These are phyloP conservation scores for Rhingia campestris DNA, from an alignment of 2,888 invertebrate species.

Conservation along the genomic window DNA sequence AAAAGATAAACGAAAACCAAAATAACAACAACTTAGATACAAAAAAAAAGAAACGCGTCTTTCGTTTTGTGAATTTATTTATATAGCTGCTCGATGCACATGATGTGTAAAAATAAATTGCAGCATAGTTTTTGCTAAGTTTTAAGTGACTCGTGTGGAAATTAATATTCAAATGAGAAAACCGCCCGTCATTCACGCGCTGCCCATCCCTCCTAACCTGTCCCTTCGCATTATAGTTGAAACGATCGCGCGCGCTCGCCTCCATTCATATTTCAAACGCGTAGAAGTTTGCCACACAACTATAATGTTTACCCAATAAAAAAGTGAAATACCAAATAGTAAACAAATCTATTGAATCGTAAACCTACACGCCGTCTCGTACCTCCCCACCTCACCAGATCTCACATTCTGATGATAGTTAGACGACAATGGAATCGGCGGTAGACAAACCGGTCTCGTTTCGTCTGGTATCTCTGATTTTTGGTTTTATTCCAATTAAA, in stretches of 20 bases:
- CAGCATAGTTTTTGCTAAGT: constrained; percentile 25
- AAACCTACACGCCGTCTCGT: constrained; percentile 10
- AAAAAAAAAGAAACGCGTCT: constrained; percentile 30
- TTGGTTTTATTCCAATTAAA: constrained; percentile 28
- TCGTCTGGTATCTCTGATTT: constrained; percentile 11
- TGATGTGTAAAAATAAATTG: constrained; percentile 63
- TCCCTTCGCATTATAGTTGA: not conserved
- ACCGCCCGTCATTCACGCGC: constrained; percentile 28
- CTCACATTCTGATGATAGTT: not conserved
- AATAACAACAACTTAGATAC: constrained; percentile 4
- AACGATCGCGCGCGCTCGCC: not conserved
- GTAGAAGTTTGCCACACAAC: constrained; percentile 37
- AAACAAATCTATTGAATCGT: constrained; percentile 48
- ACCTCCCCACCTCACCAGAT: constrained; percentile 2
- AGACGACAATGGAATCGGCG: not conserved
- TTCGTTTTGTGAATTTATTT: constrained; percentile 58
- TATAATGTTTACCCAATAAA: constrained; percentile 55
- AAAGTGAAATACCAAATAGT: constrained; percentile 36
- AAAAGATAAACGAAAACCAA: constrained; percentile 28
- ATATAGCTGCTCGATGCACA: constrained; percentile 37
- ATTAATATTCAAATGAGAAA: constrained; percentile 57
- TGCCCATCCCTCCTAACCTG: constrained; percentile 17
- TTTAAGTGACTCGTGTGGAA: constrained; percentile 29
- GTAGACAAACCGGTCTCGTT: constrained; percentile 45
- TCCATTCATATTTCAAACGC: constrained; percentile 55